Conservation (phyloP, 2,888 invertebrate species). For the Melieria crassipennis region DNA sequence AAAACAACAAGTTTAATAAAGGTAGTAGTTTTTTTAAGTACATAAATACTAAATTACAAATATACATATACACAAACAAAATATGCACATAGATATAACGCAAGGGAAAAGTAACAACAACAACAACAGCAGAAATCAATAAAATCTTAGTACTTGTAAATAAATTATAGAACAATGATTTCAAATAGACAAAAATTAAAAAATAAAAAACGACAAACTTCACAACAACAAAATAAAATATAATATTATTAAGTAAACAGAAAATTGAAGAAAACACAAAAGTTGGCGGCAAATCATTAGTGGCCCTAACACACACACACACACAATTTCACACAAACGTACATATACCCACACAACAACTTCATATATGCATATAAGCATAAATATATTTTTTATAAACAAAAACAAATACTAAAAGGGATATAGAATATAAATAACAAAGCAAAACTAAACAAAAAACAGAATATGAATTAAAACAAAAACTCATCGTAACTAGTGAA, state of each 20-base stretch:
- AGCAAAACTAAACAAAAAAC: constrained; percentile 29
- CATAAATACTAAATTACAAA: constrained; percentile 11
- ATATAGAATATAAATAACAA: constrained; percentile 4
- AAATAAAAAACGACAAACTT: background rate
- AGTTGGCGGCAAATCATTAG: no score
- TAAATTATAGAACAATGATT: constrained; percentile 1
- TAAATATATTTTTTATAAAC: constrained; percentile 26
- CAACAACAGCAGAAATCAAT: background rate
- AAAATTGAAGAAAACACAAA: no score
- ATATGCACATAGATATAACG: background rate
- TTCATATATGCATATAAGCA: constrained; percentile 47
- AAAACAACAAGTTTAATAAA: constrained; percentile 19
- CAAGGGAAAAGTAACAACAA: constrained; percentile 13
- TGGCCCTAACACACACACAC: no score
- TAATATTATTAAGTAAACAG: background rate
- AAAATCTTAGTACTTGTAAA: no score
- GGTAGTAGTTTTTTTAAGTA: constrained; percentile 47
- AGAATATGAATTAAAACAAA: no score
- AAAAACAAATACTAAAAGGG: background rate
- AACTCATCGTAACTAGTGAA: no score
- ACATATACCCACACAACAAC: background rate
- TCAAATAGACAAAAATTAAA: constrained; percentile 48
- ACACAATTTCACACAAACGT: no score
- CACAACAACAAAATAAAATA: background rate
- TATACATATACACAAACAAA: background rate